Evolutionary conservation across 1,140 invertebrate species (phyloP).

Genomic region (Drosophila pruinosa): DNA sequence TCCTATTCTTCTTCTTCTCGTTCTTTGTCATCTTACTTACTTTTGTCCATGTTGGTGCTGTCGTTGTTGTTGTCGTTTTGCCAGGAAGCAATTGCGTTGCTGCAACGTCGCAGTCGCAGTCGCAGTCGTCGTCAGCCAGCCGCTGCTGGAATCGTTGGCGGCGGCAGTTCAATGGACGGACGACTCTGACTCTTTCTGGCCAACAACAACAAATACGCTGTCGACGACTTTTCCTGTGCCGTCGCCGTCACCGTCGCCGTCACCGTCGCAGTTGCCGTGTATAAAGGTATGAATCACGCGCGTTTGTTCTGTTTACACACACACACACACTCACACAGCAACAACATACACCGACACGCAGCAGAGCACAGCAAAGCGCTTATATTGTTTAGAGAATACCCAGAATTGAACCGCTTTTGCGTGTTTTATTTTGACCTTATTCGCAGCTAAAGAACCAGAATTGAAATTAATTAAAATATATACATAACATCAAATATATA

Average conservation of each 20-base stretch:
- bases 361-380: no score
- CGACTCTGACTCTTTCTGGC: constrained; percentile 29
- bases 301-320: constrained; percentile 51
- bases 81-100: constrained; percentile 55
- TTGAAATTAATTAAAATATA: constrained; percentile 51
- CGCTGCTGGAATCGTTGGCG: no score
- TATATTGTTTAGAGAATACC: constrained; percentile 46
- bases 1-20: constrained; percentile 6
- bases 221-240: constrained; percentile 13
- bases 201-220: constrained; percentile 21
- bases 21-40: constrained; percentile 40
- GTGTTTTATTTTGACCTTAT: constrained; percentile 77
- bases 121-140: background rate
- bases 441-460: constrained; percentile 53
- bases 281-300: constrained; percentile 71
- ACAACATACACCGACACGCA: constrained; percentile 2
- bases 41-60: constrained; percentile 49
- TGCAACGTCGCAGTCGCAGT: constrained; percentile 19
- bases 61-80: constrained; percentile 25
- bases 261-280: constrained; percentile 33
- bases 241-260: no score
- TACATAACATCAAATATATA: constrained; percentile 23
- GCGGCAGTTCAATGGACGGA: constrained; percentile 71
- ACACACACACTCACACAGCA: constrained; percentile 39
- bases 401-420: constrained; percentile 64